phyloP scores from a whole-genome alignment of 1,140 invertebrate species.

The Philopotamus ludificatus region DNA sequence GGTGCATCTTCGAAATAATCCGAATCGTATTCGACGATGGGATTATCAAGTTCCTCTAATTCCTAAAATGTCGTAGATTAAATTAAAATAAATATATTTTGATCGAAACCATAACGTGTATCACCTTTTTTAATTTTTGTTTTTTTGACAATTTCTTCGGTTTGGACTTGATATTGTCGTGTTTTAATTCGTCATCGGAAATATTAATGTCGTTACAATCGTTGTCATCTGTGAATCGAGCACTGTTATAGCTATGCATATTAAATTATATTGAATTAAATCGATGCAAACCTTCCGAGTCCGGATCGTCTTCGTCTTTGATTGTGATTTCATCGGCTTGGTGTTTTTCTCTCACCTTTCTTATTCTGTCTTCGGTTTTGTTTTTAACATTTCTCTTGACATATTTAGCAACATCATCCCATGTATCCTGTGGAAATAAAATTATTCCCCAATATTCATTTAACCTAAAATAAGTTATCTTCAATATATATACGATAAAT shows the following conservation, averaged over 20 bases:
- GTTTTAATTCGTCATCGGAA: conserved; percentile 71
- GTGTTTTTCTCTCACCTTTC: conserved; percentile 58
- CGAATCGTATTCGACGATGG: conserved; percentile 56
- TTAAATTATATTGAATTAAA: conserved; percentile 39
- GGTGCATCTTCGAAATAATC: conserved; percentile 77
- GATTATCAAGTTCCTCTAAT: conserved; percentile 54
- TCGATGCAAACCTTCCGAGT: conserved; percentile 1
- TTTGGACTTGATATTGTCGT: conserved; percentile 63
- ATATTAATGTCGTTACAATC: conserved; percentile 52
- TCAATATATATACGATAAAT: conserved; percentile 19
- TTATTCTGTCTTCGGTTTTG: conserved; percentile 85
- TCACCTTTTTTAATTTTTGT: conserved; percentile 50
- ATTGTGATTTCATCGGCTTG: conserved; percentile 42
- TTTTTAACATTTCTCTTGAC: conserved; percentile 76
- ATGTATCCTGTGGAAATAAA: conserved; percentile 62
- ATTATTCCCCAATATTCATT: no score
- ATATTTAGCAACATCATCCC: conserved; percentile 82
- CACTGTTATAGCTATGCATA: conserved; percentile 32
- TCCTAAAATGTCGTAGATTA: no score
- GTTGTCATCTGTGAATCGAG: no score
- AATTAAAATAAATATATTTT: no score
- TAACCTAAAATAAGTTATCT: neutral
- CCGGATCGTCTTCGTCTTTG: conserved; percentile 45
- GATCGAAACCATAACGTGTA: neutral
- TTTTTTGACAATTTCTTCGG: conserved; percentile 59